Evolutionary conservation across 1,140 invertebrate genomes (phyloP), one percentile per base, ranked within the genome.

Genomic region (Bombus polaris): DNA sequence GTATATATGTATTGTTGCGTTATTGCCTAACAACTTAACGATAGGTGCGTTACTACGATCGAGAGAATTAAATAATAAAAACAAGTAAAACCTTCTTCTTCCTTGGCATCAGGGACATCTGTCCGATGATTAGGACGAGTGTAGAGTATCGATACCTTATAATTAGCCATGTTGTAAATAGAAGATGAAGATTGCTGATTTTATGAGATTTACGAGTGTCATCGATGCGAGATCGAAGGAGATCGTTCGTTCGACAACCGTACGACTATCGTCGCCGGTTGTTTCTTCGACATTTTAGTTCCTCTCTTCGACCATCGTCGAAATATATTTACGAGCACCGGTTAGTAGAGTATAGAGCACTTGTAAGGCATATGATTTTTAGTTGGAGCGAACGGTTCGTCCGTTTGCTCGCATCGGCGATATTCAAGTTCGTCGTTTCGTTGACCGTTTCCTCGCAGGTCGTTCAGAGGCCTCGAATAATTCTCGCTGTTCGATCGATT

Each of bases 1-100:
- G 68, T 73, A 81, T 57, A 81, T 68, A 84, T 75, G 82, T 91
- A 91, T 89, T 89, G 91, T 91, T 91, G 88, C 90, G 84, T 91
- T 90, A 90, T 89, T 89, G 90, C 89, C 89, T 91, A 91, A 90
- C 77, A 62, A 66, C 39, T 71, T 71, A 87, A 88, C 68, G 87
- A 90, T 87, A 87, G 86, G 73, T 74, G 82, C 70, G 89, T 88
- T 87, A 22, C 22, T 68, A 53, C 53, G 80, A 88, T 70, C 65
- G 84, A 76, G 72, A 83, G 39, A 85, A 84, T 65, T 59, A 18
- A 32, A 32, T 15, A 32, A 13, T 13, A 22, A 73, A 39, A 75
- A 81, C n/a, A 70, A 72, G 74, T 6, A 4, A 18, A 62, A 81
- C 71, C 70, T 87, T 83, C 65, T 82, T 87, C 83, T 65, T 66